Evolutionary conservation across 2,888 invertebrate genomes (phyloP), one percentile per base, ranked within the genome.

Genomic region (Drosophila monieri): DNA sequence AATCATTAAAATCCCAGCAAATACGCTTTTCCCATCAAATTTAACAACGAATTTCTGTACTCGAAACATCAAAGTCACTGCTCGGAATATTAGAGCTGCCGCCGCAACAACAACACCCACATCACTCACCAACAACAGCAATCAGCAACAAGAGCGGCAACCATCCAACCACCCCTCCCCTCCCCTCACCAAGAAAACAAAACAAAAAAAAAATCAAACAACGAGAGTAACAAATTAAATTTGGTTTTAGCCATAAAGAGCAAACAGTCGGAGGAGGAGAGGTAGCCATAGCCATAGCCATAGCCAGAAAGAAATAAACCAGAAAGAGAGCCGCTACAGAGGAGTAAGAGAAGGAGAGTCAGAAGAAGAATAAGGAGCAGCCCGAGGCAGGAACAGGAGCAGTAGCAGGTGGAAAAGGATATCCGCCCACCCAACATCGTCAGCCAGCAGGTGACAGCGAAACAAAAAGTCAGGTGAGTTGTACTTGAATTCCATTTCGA

Each of bases 141-240:
- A 49, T 55, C 48, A 64, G 35, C 46, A 62, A 46, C 62, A 48
- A 25, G 49, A 57, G 51, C 46, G 52, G 49, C 58, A 55, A 51
- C 39, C 27, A 25, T 30, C 43, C 47, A 47, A 47, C 18, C 32
- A 10, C n/a, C 44, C n/a, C 44, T 12, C 35, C 35, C n/a, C 32
- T 0, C 21, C 21, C 21, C 21, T 23, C 21, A 5, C 21, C 21
- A 32, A 25, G 9, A 64, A 41, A 69, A 64, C 61, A 53, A 69
- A 59, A 39, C 62, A 61, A 74, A 59, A 56, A 49, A 56, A 35
- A 52, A 58, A 55, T 18, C 56, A 52, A 27, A 32, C 74, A 73
- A 54, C 54, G 68, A 64, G 64, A 83, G 78, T 84, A 88, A 86
- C 85, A 88, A 84, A 84, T 75, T 80, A 78, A 87, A 80, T 88